Conservation (phyloP, 1,140 invertebrate genomes). For the Sweltsa coloradensis region DNA sequence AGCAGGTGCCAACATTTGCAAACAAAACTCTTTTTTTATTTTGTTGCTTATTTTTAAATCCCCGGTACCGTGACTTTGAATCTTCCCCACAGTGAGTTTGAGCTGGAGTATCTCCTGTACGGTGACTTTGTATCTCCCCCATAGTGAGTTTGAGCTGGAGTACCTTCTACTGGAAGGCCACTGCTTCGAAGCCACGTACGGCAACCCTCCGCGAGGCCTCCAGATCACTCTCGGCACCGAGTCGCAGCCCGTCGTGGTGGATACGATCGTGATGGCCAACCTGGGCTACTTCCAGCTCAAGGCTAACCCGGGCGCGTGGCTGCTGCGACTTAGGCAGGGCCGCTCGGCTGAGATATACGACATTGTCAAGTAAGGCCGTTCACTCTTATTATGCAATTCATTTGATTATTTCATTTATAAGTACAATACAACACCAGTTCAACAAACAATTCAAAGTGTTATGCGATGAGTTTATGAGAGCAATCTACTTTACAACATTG, state of each 20-base stretch:
- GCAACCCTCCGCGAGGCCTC: conserved; percentile 89
- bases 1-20: not conserved
- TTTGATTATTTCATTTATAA: not conserved
- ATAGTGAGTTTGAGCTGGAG: conserved; percentile 83
- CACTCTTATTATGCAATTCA: not conserved
- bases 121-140: conserved; percentile 19
- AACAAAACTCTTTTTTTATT: conserved; percentile 4
- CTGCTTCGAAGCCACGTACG: conserved; percentile 84
- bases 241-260: conserved; percentile 59
- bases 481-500: no score
- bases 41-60: not conserved
- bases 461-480: no score
- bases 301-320: conserved; percentile 94
- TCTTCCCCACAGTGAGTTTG: no score
- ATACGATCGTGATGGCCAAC: conserved; percentile 99
- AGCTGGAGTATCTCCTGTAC: no score
- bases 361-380: conserved; percentile 44
- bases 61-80: no score
- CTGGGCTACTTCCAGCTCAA: conserved; percentile 96
- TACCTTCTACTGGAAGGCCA: conserved; percentile 89
- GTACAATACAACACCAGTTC: no score
- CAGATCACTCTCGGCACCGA: conserved; percentile 92
- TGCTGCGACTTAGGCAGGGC: conserved; percentile 73
- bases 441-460: no score
- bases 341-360: conserved; percentile 90